Conservation (phyloP, 53 echinoderm and acorn worm genomes). For the Pentamera pediparva region DNA sequence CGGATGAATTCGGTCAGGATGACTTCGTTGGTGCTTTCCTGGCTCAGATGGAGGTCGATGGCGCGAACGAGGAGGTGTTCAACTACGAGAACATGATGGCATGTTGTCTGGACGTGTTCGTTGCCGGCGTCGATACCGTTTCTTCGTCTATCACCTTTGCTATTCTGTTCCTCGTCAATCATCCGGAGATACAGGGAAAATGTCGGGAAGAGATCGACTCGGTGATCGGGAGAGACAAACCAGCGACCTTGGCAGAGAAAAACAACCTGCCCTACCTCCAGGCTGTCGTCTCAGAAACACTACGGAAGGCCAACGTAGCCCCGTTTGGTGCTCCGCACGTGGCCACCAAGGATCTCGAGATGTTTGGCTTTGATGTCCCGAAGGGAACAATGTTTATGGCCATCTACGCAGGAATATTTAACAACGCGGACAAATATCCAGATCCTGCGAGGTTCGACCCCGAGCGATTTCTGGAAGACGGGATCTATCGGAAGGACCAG, state of each 20-base stretch:
- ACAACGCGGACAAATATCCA: conserved; percentile 14
- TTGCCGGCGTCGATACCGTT: conserved; percentile 28
- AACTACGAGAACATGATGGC: conserved; percentile 10
- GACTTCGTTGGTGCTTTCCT: conserved; percentile 26
- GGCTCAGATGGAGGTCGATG: neutral
- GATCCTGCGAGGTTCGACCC: conserved; percentile 12
- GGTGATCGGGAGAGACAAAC: conserved; percentile 8
- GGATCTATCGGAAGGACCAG: neutral
- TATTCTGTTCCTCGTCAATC: neutral
- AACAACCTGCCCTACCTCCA: conserved; percentile 17
- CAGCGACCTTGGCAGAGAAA: conserved; percentile 3
- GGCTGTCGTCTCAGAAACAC: conserved; percentile 17
- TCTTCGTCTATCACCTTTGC: conserved; percentile 4
- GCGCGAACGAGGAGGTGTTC: neutral
- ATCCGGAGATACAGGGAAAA: conserved; percentile 14
- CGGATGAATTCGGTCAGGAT: neutral
- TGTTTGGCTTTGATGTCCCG: conserved; percentile 26
- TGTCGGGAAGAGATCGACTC: conserved; percentile 22
- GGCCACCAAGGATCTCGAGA: conserved; percentile 11
- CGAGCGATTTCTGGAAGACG: conserved; percentile 26
- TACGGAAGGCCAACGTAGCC: conserved; percentile 2
- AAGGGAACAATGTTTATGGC: conserved; percentile 37
- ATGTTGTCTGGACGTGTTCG: conserved; percentile 17
- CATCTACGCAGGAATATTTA: conserved; percentile 11
- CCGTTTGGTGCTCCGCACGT: conserved; percentile 36